phyloP scores from a whole-genome alignment of 2,888 invertebrate genomes.

The Eupithecia subfuscata region DNA sequence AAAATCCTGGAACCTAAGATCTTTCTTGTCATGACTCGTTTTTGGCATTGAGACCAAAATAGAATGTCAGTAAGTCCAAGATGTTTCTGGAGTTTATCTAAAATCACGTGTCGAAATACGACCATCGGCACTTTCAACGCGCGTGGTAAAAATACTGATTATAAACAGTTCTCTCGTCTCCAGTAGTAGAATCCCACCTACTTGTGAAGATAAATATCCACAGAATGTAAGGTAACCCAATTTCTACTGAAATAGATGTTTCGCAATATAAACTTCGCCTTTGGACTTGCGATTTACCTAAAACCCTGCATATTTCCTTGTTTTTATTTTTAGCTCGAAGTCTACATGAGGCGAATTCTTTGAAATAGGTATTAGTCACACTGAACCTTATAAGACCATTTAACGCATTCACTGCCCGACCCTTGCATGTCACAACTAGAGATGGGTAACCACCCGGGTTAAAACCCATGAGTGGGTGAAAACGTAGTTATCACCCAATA shows the following conservation, averaged over 20 bases:
- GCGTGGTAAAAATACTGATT: conserved; percentile 34
- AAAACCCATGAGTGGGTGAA: no score
- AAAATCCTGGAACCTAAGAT: not conserved
- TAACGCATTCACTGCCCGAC: not conserved
- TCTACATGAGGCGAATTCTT: not conserved
- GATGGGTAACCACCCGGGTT: no score
- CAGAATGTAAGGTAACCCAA: conserved; percentile 10
- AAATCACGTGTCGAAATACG: conserved; percentile 27
- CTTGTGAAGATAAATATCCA: not conserved
- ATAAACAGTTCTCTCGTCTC: conserved; percentile 31
- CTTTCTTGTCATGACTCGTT: conserved; percentile 7
- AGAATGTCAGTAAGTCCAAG: conserved; percentile 26
- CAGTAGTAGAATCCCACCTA: not conserved
- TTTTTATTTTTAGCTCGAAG: not conserved
- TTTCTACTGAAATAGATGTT: conserved; percentile 28
- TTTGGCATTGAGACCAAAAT: conserved; percentile 15
- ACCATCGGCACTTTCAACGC: conserved; percentile 9
- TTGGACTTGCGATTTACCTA: not conserved
- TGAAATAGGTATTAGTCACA: not conserved
- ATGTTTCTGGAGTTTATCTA: conserved; percentile 28
- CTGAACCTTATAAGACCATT: not conserved
- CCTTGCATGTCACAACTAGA: not conserved
- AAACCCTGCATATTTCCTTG: not conserved
- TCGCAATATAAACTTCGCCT: conserved; percentile 12
- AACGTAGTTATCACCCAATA: no score